Conservation (phyloP, 2,113 vertebrate genomes). For the Gymnobelideus leadbeateri region DNA sequence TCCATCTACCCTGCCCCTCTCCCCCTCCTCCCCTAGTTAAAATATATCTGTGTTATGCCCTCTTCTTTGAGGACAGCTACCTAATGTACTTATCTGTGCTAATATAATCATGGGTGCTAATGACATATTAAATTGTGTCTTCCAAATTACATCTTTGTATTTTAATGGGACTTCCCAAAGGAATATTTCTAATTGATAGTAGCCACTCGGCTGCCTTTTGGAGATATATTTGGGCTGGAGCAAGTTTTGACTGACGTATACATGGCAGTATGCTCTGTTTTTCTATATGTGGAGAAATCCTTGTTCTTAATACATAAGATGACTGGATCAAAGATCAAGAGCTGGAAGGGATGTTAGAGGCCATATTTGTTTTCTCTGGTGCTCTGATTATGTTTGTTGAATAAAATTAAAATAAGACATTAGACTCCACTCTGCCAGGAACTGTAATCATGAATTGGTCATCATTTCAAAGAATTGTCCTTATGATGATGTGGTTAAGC, state of each 20-base stretch:
- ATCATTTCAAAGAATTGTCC: background rate
- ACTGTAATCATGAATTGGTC: background rate
- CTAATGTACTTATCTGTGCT: background rate
- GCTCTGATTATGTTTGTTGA: background rate
- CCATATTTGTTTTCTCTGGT: background rate
- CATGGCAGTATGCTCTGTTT: background rate
- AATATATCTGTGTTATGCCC: background rate
- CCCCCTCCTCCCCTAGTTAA: background rate
- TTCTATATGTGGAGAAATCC: background rate
- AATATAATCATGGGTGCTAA: background rate
- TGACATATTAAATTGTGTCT: background rate
- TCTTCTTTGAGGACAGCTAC: background rate
- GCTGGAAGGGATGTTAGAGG: background rate
- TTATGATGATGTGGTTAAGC: constrained; percentile 15
- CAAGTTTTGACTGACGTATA: background rate
- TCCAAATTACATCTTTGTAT: background rate
- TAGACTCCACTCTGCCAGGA: background rate
- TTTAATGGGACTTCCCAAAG: background rate
- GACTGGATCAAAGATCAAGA: background rate
- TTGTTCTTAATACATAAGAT: background rate
- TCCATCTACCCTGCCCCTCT: too few relatives aligned
- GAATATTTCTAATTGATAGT: background rate
- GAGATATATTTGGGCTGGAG: background rate
- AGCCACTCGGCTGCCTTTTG: background rate
- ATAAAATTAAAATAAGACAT: background rate